phyloP scores from a whole-genome alignment of 2,113 vertebrate genomes.

The Oreochromis aureus region DNA sequence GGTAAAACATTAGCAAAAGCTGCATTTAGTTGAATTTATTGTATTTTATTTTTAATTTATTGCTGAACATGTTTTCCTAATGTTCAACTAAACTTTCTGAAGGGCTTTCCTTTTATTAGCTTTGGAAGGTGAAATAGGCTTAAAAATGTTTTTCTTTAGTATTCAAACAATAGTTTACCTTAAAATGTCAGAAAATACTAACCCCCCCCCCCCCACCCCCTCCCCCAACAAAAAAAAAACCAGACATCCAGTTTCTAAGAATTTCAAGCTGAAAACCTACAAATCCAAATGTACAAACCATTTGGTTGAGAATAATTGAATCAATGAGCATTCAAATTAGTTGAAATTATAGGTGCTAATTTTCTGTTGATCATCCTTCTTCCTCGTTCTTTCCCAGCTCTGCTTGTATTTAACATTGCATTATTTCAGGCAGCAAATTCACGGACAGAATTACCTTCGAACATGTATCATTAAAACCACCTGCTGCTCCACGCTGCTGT shows the following conservation, averaged over 20 bases:
- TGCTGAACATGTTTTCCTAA: background rate
- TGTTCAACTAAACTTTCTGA: background rate
- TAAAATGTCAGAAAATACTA: background rate
- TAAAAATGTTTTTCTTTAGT: background rate
- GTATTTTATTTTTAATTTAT: background rate
- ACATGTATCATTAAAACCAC: background rate
- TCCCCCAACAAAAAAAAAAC: background rate
- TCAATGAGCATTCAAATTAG: background rate
- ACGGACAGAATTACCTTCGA: background rate
- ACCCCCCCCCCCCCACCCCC: fast-evolving
- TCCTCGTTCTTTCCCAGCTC: background rate
- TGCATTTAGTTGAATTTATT: background rate
- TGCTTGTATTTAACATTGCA: background rate
- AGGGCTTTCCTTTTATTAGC: background rate
- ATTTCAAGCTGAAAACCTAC: background rate
- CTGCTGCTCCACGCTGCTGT: background rate
- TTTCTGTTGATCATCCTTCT: background rate
- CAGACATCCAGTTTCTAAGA: background rate
- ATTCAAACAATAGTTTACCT: background rate
- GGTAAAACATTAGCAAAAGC: background rate
- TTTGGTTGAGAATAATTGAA: background rate
- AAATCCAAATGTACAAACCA: background rate
- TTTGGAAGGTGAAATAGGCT: background rate
- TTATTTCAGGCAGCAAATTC: background rate
- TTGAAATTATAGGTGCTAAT: background rate